A percentile compares a stretch with the other conserved stretches of the same genome.
phyloP scores from a whole-genome alignment of 2,113 vertebrate genomes.

The Porphyrio hochstetteri region DNA sequence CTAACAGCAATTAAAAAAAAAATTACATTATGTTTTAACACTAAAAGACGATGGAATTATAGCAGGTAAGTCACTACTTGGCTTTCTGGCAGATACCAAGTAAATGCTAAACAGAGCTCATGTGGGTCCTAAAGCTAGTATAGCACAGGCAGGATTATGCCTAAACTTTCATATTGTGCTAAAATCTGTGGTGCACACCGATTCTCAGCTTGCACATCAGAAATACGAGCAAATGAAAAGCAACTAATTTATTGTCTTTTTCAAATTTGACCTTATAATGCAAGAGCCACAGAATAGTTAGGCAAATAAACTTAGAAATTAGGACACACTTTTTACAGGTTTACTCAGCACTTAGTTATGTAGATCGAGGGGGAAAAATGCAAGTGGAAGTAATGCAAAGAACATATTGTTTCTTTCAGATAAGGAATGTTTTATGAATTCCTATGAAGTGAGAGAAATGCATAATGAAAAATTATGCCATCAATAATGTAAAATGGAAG shows the following conservation, averaged over 20 bases:
- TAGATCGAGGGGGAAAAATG: not conserved
- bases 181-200: not conserved
- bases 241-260: not conserved
- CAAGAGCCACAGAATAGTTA: not conserved
- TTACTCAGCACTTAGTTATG: constrained; percentile 20
- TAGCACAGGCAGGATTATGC: not conserved
- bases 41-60: not conserved
- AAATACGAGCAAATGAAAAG: not conserved
- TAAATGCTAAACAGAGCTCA: not conserved
- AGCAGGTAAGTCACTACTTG: not conserved
- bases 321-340: not conserved
- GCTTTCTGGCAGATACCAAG: not conserved
- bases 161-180: not conserved
- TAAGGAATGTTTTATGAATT: constrained; percentile 60
- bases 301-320: not conserved
- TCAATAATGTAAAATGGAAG: constrained; percentile 61
- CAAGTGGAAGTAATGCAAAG: constrained; percentile 12
- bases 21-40: not conserved
- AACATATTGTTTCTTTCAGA: constrained; percentile 73
- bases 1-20: not conserved
- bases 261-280: not conserved
- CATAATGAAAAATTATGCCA: constrained; percentile 66
- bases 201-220: not conserved
- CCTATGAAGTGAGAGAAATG: constrained; percentile 55
- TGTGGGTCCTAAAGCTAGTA: not conserved